Percentiles rank a stretch among this genome's conserved stretches.
Evolutionary conservation across 2,888 invertebrate genomes (phyloP).

Genomic region (Orthosia cruda): DNA sequence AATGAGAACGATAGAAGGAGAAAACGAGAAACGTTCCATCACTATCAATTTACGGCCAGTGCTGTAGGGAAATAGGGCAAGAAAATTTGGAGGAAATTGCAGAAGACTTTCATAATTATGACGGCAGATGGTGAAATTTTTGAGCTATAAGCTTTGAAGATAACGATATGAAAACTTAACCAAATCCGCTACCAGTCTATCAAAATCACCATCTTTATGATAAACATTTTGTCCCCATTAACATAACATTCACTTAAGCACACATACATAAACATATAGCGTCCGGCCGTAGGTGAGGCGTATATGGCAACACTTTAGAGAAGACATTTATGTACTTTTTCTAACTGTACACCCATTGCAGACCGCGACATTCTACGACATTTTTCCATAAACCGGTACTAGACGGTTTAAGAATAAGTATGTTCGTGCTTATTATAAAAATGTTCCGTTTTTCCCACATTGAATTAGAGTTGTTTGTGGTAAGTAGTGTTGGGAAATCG

Average conservation of each 20-base stretch:
- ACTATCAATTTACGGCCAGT: neutral
- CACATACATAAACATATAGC: slow-evolving; percentile 53
- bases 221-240: slow-evolving; percentile 62
- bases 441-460: slow-evolving; percentile 59
- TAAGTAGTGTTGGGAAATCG: slow-evolving; percentile 30
- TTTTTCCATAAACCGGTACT: slow-evolving; percentile 66
- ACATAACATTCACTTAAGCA: slow-evolving; percentile 67
- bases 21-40: neutral
- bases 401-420: slow-evolving; percentile 44
- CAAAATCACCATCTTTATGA: slow-evolving; percentile 48
- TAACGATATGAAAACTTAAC: slow-evolving; percentile 3
- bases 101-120: neutral
- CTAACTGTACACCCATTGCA: slow-evolving; percentile 68
- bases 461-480: slow-evolving; percentile 34
- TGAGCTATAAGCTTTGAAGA: neutral
- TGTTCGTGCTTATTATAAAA: slow-evolving; percentile 61
- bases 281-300: slow-evolving; percentile 61
- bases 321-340: slow-evolving; percentile 66
- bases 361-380: slow-evolving; percentile 66
- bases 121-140: neutral
- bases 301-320: slow-evolving; percentile 65
- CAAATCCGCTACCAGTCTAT: slow-evolving; percentile 24
- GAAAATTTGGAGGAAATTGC: neutral
- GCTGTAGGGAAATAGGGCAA: neutral
- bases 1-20: neutral